Evolutionary conservation across 2,797 vertebrate species (phyloP).

Genomic region (Myotis vivesi): DNA sequence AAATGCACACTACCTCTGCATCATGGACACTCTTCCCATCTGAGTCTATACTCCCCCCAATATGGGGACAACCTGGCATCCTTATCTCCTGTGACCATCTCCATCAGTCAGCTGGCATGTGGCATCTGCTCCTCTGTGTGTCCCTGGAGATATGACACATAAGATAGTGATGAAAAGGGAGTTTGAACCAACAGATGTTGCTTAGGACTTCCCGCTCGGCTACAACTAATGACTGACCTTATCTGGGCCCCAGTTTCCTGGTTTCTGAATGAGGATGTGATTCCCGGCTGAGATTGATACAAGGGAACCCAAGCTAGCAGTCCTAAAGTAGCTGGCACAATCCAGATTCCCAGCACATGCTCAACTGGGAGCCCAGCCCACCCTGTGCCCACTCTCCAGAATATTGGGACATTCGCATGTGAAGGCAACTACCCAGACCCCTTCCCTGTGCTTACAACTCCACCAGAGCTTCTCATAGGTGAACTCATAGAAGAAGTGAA

Average conservation of each 20-base stretch:
- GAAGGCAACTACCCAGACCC: not conserved
- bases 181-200: not conserved
- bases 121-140: not conserved
- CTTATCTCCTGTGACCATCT: not conserved
- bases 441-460: not conserved
- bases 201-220: too few species aligned
- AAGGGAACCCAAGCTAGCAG: fast-evolving
- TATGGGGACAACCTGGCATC: not conserved
- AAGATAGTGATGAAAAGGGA: not conserved
- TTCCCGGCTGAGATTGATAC: not conserved
- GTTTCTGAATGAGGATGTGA: not conserved
- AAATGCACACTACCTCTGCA: not conserved
- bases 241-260: not conserved
- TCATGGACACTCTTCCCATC: too few species aligned
- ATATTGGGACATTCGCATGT: not conserved
- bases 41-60: not conserved
- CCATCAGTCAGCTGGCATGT: not conserved
- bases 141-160: not conserved
- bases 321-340: not conserved
- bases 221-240: not conserved
- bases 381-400: too few species aligned
- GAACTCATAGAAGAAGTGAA: not conserved
- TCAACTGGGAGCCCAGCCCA: not conserved
- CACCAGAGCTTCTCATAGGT: not conserved
- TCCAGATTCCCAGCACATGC: fast-evolving